Evolutionary conservation across 1,140 invertebrate species (phyloP), one percentile per base, ranked within the genome.

Genomic region (Cephus cinctus): DNA sequence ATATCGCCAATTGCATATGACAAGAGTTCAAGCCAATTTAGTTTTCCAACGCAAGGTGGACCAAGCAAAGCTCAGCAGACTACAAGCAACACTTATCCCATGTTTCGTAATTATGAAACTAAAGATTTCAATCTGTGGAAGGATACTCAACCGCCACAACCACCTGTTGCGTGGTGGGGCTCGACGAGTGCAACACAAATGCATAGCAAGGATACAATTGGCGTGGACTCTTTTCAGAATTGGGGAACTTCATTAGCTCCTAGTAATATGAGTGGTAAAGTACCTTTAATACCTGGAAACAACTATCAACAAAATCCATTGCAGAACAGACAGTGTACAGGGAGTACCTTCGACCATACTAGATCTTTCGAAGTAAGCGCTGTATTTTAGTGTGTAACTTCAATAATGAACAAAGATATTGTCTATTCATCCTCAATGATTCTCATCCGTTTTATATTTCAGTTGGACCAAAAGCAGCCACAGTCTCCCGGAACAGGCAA

Each of bases 401-500:
- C n/a, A n/a, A n/a, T n/a, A n/a, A n/a, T n/a, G n/a, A n/a, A n/a
- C n/a, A n/a, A n/a, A n/a, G n/a, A n/a, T 39, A 9, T 31, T 41
- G 11, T 16, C 27, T 22, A 45, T 48, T 1, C 43, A 39, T 25
- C n/a, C n/a, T n/a, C n/a, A n/a, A n/a, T n/a, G n/a, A n/a, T n/a
- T n/a, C n/a, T n/a, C n/a, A n/a, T n/a, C n/a, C n/a, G n/a, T 14
- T 30, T 44, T 12, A 32, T 23, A 30, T 48, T 52, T 11, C 40
- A 69, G 63, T 41, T 63, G 48, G 67, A 71, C 4, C 55, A 56
- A n/a, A 67, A 71, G 31, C 50, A 58, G 8, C 48, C 48, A n/a
- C 61, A 60, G 30, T 43, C 50, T 48, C 47, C 49, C 16, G 58
- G 39, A 16, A 73, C 61, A 27, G 72, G 75, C 50, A 85, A 78